Percentiles rank a stretch among this genome's conserved stretches.
These are phyloP conservation scores for Archilochus colubris DNA, from an alignment of 2,113 vertebrate genomes.

Conservation along the genomic window DNA sequence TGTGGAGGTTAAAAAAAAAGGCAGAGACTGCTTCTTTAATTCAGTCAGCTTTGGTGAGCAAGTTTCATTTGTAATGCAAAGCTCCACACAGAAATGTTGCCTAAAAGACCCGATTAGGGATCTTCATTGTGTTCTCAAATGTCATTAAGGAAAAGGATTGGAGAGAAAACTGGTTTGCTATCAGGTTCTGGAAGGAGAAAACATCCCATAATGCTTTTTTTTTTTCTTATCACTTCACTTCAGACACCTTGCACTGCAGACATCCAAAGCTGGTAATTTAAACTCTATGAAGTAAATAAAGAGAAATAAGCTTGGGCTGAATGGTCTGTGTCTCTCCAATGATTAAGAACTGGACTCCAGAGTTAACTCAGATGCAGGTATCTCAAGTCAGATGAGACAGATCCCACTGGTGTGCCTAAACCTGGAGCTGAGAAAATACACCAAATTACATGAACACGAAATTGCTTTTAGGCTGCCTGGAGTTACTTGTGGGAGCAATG, in stretches of 20 bases:
- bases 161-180: background rate
- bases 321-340: background rate
- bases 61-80: background rate
- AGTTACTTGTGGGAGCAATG: background rate
- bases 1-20: background rate
- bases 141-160: slow-evolving; percentile 21
- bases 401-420: background rate
- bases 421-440: background rate
- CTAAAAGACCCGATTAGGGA: background rate
- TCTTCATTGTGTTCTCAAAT: slow-evolving; percentile 28
- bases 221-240: slow-evolving; percentile 58
- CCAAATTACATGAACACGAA: background rate
- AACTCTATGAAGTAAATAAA: background rate
- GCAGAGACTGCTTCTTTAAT: background rate
- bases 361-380: slow-evolving; percentile 27
- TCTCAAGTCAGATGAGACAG: slow-evolving; percentile 15
- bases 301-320: slow-evolving; percentile 17
- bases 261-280: slow-evolving; percentile 12
- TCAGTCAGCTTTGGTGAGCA: background rate
- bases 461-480: slow-evolving; percentile 35
- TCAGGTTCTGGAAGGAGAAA: slow-evolving; percentile 25
- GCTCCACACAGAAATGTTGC: background rate
- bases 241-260: slow-evolving; percentile 48
- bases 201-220: slow-evolving; percentile 55
- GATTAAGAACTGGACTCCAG: slow-evolving; percentile 25